Evolutionary conservation across 1,140 invertebrate species (phyloP).

Genomic region (Lysiphlebus fabarum): DNA sequence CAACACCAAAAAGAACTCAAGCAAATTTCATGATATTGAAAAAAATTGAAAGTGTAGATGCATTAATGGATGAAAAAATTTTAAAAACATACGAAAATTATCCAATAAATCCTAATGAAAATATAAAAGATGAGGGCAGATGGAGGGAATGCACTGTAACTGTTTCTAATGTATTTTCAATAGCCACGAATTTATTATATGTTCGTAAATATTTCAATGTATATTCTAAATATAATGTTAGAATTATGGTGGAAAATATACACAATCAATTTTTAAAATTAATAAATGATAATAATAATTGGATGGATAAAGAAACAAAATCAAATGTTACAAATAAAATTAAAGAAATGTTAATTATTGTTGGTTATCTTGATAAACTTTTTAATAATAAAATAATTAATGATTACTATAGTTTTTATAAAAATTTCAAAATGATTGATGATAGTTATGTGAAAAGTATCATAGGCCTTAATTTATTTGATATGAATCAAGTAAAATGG

Average conservation of each 20-base stretch:
- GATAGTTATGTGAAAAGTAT: no score
- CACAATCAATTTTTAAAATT: not conserved
- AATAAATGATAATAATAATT: slow-evolving; percentile 56
- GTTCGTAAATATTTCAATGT: slow-evolving; percentile 59
- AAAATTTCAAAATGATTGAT: slow-evolving; percentile 67
- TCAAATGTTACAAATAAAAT: slow-evolving; percentile 59
- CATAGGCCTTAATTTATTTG: no score
- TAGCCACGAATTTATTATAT: slow-evolving; percentile 63
- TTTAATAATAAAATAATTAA: slow-evolving; percentile 69
- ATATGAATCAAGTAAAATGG: no score
- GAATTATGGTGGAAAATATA: slow-evolving; percentile 31
- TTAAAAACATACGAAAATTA: no score
- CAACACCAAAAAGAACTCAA: slow-evolving; percentile 61
- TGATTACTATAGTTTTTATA: slow-evolving; percentile 61
- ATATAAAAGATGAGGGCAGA: no score
- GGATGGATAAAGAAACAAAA: slow-evolving; percentile 69
- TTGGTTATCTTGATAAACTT: slow-evolving; percentile 63
- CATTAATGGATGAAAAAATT: no score
- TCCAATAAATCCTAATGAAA: no score
- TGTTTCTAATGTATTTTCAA: slow-evolving; percentile 67
- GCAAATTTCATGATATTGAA: slow-evolving; percentile 84
- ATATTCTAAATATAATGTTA: slow-evolving; percentile 48
- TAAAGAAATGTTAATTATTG: slow-evolving; percentile 55
- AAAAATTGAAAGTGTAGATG: no score
- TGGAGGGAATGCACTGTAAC: slow-evolving; percentile 83